phyloP scores from a whole-genome alignment of 1,140 invertebrate genomes.

The Parasteatoda tepidariorum region DNA sequence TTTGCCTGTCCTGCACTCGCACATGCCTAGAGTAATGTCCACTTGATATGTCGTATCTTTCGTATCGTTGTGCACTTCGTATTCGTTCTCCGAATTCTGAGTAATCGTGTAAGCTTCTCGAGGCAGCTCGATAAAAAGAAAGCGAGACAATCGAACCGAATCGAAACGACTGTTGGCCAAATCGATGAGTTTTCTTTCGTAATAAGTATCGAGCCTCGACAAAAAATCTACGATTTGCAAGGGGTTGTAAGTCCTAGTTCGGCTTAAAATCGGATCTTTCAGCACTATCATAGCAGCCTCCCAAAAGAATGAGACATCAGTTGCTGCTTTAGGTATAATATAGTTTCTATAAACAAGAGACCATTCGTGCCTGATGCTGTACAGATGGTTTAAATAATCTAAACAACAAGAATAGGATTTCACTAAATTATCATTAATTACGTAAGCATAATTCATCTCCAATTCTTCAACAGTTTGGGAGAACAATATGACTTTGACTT shows the following conservation, averaged over 20 bases:
- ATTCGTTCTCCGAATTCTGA: conserved; percentile 53
- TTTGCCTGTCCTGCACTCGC: conserved; percentile 44
- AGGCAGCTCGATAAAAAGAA: conserved; percentile 45
- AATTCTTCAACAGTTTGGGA: conserved; percentile 46
- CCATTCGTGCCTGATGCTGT: conserved; percentile 44
- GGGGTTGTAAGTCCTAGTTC: conserved; percentile 35
- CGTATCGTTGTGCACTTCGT: conserved; percentile 55
- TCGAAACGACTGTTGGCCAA: conserved; percentile 50
- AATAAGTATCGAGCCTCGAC: conserved; percentile 45
- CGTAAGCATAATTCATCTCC: conserved; percentile 51
- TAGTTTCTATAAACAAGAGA: conserved; percentile 28
- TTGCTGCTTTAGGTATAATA: conserved; percentile 5
- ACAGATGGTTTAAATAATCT: conserved; percentile 45
- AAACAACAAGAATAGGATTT: conserved; percentile 31
- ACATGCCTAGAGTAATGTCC: conserved; percentile 46
- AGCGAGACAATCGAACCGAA: conserved; percentile 26
- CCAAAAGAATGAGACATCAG: conserved; percentile 39
- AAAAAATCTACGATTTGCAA: conserved; percentile 52
- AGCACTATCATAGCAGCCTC: conserved; percentile 45
- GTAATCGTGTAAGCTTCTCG: conserved; percentile 51
- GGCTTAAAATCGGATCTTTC: conserved; percentile 56
- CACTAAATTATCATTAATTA: conserved; percentile 29
- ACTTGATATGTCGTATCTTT: conserved; percentile 53
- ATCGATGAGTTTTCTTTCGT: conserved; percentile 42
- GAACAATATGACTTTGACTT: conserved; percentile 41